phyloP scores from a whole-genome alignment of 2,113 vertebrate genomes.

The Ovis canadensis region DNA sequence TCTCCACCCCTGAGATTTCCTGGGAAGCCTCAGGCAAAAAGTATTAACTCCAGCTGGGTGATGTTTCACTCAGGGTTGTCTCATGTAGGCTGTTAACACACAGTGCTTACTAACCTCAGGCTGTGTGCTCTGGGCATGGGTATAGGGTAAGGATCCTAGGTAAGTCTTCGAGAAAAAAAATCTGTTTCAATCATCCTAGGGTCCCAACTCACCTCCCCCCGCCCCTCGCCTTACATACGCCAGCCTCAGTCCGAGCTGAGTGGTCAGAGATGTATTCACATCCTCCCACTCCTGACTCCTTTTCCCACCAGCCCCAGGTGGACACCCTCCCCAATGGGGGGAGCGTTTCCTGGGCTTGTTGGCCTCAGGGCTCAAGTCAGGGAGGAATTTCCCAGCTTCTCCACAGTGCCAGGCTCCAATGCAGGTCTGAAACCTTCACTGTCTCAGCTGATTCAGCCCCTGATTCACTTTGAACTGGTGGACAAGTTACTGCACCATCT shows the following conservation, averaged over 20 bases:
- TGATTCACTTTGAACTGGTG: neutral
- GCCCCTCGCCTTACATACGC: accelerated
- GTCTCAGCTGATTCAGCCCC: neutral
- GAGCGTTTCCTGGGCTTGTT: neutral
- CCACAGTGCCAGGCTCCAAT: too few species aligned
- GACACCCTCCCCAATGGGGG: neutral
- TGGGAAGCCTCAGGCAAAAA: neutral
- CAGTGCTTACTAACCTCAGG: neutral
- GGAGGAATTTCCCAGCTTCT: neutral
- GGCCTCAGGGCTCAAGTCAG: neutral
- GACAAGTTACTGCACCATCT: neutral
- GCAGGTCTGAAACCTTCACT: neutral
- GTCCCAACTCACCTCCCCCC: neutral
- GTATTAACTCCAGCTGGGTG: neutral
- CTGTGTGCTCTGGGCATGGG: accelerated
- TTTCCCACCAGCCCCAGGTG: neutral
- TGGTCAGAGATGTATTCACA: neutral
- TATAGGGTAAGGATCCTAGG: neutral
- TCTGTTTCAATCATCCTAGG: too few species aligned
- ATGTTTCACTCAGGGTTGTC: neutral
- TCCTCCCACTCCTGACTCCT: neutral
- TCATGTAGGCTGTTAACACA: neutral
- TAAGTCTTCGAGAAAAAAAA: neutral
- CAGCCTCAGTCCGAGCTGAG: neutral
- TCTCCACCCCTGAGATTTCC: neutral